Evolutionary conservation across 2,888 invertebrate genomes (phyloP).

Genomic region (Conchocele bisecta): DNA sequence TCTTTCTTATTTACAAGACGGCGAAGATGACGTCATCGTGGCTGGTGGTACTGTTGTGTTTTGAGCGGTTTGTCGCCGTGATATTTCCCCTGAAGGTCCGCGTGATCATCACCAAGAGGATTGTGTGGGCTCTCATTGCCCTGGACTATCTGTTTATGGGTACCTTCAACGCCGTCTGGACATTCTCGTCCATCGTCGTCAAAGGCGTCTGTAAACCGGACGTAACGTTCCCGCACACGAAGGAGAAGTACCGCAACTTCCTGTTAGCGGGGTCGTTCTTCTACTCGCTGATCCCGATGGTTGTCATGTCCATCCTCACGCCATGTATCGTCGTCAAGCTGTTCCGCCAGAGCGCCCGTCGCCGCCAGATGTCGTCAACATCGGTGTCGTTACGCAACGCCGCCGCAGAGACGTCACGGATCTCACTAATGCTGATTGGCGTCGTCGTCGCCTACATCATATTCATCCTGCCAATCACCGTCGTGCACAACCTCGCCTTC

Average conservation of each 20-base stretch:
- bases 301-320: slow-evolving; percentile 57
- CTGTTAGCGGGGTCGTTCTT: slow-evolving; percentile 54
- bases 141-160: slow-evolving; percentile 54
- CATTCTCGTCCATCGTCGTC: slow-evolving; percentile 52
- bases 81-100: slow-evolving; percentile 64
- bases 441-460: slow-evolving; percentile 67
- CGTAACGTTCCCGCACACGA: slow-evolving; percentile 40
- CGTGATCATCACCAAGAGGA: slow-evolving; percentile 54
- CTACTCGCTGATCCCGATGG: slow-evolving; percentile 62
- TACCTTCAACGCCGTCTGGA: slow-evolving; percentile 60
- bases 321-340: slow-evolving; percentile 56
- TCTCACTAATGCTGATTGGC: slow-evolving; percentile 68
- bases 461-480: slow-evolving; percentile 68
- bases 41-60: slow-evolving; percentile 66
- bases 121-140: slow-evolving; percentile 34
- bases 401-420: slow-evolving; percentile 33
- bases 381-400: not conserved
- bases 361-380: slow-evolving; percentile 12
- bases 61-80: slow-evolving; percentile 68
- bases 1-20: slow-evolving; percentile 63
- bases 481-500: slow-evolving; percentile 61
- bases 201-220: slow-evolving; percentile 60
- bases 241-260: slow-evolving; percentile 39
- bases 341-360: slow-evolving; percentile 17
- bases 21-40: slow-evolving; percentile 71